Evolutionary conservation across 2,888 invertebrate genomes (phyloP).

Genomic region (Clostera curtula): DNA sequence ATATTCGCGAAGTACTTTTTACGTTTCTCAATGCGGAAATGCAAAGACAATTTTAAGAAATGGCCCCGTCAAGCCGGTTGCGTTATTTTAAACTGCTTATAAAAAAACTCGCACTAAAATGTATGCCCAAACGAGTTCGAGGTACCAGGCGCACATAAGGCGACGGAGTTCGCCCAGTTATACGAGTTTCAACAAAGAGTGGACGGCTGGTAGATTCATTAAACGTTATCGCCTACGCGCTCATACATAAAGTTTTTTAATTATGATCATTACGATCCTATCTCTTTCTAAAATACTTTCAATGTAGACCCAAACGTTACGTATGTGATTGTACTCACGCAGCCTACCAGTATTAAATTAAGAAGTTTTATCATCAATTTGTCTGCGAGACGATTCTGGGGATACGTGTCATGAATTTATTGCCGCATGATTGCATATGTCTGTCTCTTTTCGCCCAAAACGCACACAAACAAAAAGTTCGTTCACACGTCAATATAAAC

Average conservation of each 20-base stretch:
- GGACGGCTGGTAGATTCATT: conserved; percentile 39
- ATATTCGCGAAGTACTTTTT: conserved; percentile 61
- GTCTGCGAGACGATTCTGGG: conserved; percentile 27
- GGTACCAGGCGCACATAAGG: conserved; percentile 61
- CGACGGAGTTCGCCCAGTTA: conserved; percentile 40
- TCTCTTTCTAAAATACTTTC: conserved; percentile 48
- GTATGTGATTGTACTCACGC: conserved; percentile 18
- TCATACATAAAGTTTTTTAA: conserved; percentile 31
- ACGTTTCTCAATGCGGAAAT: conserved; percentile 67
- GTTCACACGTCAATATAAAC: conserved; percentile 34
- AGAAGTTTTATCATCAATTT: conserved; percentile 35
- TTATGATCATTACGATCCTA: conserved; percentile 48
- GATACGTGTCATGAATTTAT: conserved; percentile 34
- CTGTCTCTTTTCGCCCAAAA: conserved; percentile 27
- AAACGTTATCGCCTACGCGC: conserved; percentile 46
- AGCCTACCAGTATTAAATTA: conserved; percentile 28
- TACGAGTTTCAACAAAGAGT: conserved; percentile 31
- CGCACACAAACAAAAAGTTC: conserved; percentile 32
- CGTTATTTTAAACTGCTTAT: conserved; percentile 53
- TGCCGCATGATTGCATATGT: conserved; percentile 17
- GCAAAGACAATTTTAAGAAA: conserved; percentile 62
- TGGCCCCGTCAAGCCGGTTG: conserved; percentile 58
- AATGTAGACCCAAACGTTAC: conserved; percentile 26
- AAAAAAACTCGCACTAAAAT: conserved; percentile 65
- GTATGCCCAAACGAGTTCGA: conserved; percentile 67